A percentile compares a stretch with the other conserved stretches of the same genome.
phyloP scores from a whole-genome alignment of 2,797 vertebrate genomes.

The Phrynocephalus forsythii region DNA sequence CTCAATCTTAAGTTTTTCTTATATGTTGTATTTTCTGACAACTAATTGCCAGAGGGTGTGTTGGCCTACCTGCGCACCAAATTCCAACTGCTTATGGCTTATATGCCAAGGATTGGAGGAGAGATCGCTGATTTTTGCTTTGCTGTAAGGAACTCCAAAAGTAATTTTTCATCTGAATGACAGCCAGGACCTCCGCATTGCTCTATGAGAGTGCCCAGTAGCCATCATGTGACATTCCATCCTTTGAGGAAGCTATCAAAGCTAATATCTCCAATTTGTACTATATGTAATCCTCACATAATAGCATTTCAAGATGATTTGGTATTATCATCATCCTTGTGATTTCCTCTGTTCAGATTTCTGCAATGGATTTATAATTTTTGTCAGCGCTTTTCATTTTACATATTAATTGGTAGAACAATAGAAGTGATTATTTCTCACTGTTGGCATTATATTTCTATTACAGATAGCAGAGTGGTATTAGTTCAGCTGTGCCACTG shows the following conservation, averaged over 20 bases:
- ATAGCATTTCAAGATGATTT: constrained; percentile 66
- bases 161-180: not conserved
- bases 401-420: constrained; percentile 61
- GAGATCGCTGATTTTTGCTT: not conserved
- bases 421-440: constrained; percentile 61
- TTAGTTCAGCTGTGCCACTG: constrained; percentile 59
- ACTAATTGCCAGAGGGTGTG: not conserved
- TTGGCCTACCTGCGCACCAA: not conserved
- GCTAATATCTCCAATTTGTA: constrained; percentile 65
- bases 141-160: not conserved
- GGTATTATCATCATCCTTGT: constrained; percentile 41
- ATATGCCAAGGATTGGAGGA: not conserved
- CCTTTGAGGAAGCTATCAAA: constrained; percentile 67
- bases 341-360: constrained; percentile 52
- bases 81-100: not conserved
- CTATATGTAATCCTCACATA: constrained; percentile 60
- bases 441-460: constrained; percentile 47
- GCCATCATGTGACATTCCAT: constrained; percentile 55
- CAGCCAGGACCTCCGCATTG: constrained; percentile 50
- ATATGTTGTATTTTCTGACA: not conserved
- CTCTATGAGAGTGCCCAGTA: constrained; percentile 51
- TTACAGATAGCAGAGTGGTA: constrained; percentile 59
- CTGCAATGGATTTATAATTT: constrained; percentile 56
- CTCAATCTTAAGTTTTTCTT: not conserved
- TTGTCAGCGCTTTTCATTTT: constrained; percentile 60